phyloP scores from a whole-genome alignment of 2,888 invertebrate species.

The Sarcophaga subvicina region DNA sequence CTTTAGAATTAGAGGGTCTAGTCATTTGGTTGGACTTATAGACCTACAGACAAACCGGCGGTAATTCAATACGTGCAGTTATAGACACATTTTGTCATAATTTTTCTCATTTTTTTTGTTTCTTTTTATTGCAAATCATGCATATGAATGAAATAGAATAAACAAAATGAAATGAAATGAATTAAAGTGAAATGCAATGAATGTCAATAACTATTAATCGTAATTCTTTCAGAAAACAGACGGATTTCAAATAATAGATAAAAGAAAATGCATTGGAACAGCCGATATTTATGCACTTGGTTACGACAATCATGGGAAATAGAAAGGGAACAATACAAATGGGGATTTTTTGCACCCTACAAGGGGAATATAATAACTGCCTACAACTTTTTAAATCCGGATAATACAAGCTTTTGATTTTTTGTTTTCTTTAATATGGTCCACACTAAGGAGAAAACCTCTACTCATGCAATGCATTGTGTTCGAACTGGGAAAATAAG shows the following conservation, averaged over 20 bases:
- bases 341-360: background rate
- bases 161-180: background rate
- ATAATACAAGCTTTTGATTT: no score
- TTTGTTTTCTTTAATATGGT: no score
- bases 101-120: background rate
- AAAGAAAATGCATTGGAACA: constrained; percentile 3
- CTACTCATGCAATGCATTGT: no score
- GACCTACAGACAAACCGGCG: constrained; percentile 10
- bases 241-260: constrained; percentile 67
- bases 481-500: no score
- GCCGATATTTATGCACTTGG: constrained; percentile 18
- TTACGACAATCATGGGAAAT: background rate
- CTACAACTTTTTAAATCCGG: no score
- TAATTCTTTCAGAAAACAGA: constrained; percentile 50
- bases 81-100: background rate
- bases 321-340: background rate
- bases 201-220: constrained; percentile 67
- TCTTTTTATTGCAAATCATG: background rate
- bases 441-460: no score
- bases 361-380: no score
- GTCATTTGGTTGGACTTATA: constrained; percentile 35
- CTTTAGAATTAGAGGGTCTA: constrained; percentile 49
- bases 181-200: constrained; percentile 32
- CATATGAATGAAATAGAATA: background rate
- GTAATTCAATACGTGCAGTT: background rate